Conservation (phyloP, 2,888 invertebrate genomes). For the Ectemnius cavifrons region DNA sequence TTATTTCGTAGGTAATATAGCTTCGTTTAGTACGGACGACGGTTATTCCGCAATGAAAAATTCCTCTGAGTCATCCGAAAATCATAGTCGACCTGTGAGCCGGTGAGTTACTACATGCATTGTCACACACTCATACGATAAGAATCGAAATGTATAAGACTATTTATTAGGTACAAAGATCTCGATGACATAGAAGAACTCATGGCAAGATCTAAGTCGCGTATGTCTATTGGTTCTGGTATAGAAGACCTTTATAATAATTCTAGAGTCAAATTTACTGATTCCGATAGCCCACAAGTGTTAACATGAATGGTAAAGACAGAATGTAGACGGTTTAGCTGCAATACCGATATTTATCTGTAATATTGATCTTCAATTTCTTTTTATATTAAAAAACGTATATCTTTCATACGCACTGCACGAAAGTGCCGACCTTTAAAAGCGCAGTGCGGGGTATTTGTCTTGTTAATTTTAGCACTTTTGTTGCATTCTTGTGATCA, state of each 20-base stretch:
- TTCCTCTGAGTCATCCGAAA: constrained; percentile 73
- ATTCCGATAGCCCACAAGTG: constrained; percentile 70
- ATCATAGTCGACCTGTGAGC: constrained; percentile 79
- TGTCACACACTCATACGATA: neutral
- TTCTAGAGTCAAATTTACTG: constrained; percentile 71
- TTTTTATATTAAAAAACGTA: constrained; percentile 23
- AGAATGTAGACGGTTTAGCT: constrained; percentile 15
- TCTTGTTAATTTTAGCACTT: too few relatives aligned
- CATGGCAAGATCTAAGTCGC: constrained; percentile 74
- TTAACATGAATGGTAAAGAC: constrained; percentile 64
- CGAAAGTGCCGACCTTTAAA: constrained; percentile 12
- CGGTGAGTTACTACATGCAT: constrained; percentile 33
- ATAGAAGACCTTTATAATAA: constrained; percentile 73
- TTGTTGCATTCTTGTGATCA: too few relatives aligned
- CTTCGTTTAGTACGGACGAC: constrained; percentile 70
- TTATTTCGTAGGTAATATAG: constrained; percentile 58
- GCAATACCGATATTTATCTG: constrained; percentile 19
- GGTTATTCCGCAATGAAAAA: constrained; percentile 69
- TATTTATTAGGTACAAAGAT: constrained; percentile 78
- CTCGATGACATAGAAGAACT: constrained; percentile 79
- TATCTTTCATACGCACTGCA: constrained; percentile 15
- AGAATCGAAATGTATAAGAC: constrained; percentile 7
- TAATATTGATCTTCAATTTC: constrained; percentile 16
- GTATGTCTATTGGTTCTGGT: constrained; percentile 72
- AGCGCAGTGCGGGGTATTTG: too few relatives aligned